phyloP scores from a whole-genome alignment of 2,113 vertebrate genomes.

The Lasiurus borealis region DNA sequence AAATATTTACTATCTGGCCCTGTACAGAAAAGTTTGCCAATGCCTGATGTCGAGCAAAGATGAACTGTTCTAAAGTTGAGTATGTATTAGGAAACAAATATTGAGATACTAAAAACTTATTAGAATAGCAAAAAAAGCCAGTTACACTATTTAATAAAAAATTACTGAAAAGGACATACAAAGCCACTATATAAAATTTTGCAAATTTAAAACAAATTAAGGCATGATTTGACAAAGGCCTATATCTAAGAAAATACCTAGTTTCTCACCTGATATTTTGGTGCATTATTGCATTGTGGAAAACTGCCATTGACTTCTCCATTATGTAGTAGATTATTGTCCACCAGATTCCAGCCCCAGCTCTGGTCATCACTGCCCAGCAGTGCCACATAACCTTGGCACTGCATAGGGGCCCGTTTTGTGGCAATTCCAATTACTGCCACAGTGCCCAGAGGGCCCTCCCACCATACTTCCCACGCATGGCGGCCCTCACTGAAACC shows the following conservation, averaged over 20 bases:
- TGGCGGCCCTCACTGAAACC: constrained; percentile 98
- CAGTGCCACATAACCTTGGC: constrained; percentile 98
- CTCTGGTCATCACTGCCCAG: constrained; percentile 99
- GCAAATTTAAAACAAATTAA: constrained; percentile 60
- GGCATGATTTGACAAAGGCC: constrained; percentile 11
- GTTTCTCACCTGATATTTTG: constrained; percentile 96
- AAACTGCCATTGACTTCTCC: constrained; percentile 99
- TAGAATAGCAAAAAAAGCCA: neutral
- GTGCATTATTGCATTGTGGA: constrained; percentile 99
- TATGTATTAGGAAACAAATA: constrained; percentile 65
- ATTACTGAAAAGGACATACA: constrained; percentile 28
- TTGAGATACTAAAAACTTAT: constrained; percentile 12
- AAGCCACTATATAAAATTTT: constrained; percentile 18
- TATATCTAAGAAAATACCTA: neutral
- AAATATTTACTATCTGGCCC: constrained; percentile 28
- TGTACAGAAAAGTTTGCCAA: constrained; percentile 53
- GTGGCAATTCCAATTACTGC: constrained; percentile 98
- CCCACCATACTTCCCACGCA: constrained; percentile 99
- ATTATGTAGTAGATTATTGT: constrained; percentile 98
- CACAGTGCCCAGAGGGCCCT: constrained; percentile 98
- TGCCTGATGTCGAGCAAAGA: neutral
- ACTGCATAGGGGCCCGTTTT: constrained; percentile 97
- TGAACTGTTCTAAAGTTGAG: neutral
- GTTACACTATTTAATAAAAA: constrained; percentile 42
- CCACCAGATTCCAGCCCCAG: constrained; percentile 99